phyloP scores from a whole-genome alignment of 2,797 vertebrate species.

The Hypotaenidia okinawae region DNA sequence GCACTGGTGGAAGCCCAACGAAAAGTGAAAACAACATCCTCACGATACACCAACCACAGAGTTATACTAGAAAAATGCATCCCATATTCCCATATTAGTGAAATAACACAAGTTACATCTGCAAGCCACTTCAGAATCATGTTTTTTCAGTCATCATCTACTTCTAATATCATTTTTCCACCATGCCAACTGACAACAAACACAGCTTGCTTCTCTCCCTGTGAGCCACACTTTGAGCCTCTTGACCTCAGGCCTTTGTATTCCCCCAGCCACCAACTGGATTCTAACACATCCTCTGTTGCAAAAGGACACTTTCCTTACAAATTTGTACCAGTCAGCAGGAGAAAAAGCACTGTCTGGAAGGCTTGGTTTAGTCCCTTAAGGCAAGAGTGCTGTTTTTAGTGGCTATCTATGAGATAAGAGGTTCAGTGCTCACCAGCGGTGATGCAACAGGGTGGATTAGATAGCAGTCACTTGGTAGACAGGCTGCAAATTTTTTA shows the following conservation, averaged over 20 bases:
- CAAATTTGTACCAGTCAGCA: neutral
- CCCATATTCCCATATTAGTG: neutral
- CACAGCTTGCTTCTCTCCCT: neutral
- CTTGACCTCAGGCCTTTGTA: neutral
- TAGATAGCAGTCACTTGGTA: accelerated
- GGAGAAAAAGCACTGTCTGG: neutral
- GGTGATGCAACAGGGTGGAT: neutral
- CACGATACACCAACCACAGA: neutral
- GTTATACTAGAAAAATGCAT: neutral
- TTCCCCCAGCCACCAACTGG: neutral
- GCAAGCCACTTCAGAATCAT: neutral
- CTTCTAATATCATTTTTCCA: neutral
- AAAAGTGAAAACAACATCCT: neutral
- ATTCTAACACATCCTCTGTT: neutral
- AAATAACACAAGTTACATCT: neutral
- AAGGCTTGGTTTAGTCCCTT: neutral
- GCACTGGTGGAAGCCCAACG: neutral
- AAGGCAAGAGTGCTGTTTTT: accelerated
- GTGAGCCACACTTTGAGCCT: neutral
- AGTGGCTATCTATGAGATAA: neutral
- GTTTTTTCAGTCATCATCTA: neutral
- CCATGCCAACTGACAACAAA: neutral
- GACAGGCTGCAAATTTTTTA: neutral
- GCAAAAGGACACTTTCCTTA: neutral
- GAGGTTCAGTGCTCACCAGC: neutral